Evolutionary conservation across 2,113 vertebrate species (phyloP).

Genomic region (Dromiciops gliroides): DNA sequence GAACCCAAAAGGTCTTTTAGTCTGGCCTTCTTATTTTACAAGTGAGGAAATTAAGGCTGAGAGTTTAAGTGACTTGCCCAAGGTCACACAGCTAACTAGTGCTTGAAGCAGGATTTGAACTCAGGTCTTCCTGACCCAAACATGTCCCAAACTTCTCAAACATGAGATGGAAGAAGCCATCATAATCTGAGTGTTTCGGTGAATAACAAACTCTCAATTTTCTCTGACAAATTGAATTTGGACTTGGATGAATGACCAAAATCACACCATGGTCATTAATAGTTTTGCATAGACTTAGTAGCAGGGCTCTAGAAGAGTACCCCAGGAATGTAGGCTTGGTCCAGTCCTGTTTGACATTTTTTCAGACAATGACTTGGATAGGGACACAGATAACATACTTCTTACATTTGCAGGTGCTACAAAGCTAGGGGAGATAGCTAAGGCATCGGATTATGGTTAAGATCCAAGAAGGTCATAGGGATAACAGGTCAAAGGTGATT

Average conservation of each 20-base stretch:
- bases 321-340: neutral
- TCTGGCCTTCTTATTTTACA: too few species aligned
- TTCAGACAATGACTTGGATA: too few species aligned
- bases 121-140: neutral
- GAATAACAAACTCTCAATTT: neutral
- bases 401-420: neutral
- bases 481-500: neutral
- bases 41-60: neutral
- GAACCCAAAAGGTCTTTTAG: too few species aligned
- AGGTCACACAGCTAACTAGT: neutral
- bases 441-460: neutral
- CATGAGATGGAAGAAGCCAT: neutral
- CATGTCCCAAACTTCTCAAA: neutral
- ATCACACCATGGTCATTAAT: neutral
- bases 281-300: neutral
- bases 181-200: neutral
- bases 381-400: neutral
- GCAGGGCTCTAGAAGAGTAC: neutral
- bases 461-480: neutral
- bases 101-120: neutral
- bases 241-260: neutral
- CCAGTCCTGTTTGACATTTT: neutral
- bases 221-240: neutral
- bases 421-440: neutral
- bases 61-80: neutral